Evolutionary conservation across 2,797 vertebrate species (phyloP).

Genomic region (Eulemur mongoz): DNA sequence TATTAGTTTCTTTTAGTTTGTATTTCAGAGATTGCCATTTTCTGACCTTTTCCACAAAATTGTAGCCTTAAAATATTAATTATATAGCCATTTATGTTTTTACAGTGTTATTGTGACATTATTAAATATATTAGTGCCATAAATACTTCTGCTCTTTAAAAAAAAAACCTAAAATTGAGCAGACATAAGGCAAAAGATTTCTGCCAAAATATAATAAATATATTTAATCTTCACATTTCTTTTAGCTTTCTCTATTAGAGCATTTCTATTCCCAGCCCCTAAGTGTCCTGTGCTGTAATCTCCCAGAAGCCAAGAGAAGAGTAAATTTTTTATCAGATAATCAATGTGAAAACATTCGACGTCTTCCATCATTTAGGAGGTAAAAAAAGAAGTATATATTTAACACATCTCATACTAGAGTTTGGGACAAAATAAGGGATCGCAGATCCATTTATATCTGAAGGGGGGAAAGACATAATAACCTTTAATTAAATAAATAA

Average conservation of each 20-base stretch:
- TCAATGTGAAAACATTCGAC: slow-evolving; percentile 92
- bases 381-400: slow-evolving; percentile 76
- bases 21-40: slow-evolving; percentile 21
- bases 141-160: slow-evolving; percentile 11
- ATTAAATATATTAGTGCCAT: slow-evolving; percentile 13
- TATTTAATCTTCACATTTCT: slow-evolving; percentile 63
- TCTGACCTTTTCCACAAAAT: slow-evolving; percentile 35
- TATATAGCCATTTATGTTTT: neutral
- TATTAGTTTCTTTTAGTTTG: slow-evolving; percentile 48
- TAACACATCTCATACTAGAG: neutral
- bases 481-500: no score
- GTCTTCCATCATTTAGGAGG: slow-evolving; percentile 95
- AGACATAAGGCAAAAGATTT: neutral
- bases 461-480: neutral
- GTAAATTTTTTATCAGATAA: slow-evolving; percentile 85
- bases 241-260: slow-evolving; percentile 94
- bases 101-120: neutral
- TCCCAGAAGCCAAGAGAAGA: slow-evolving; percentile 84
- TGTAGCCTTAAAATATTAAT: slow-evolving; percentile 21
- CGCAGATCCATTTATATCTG: slow-evolving; percentile 31
- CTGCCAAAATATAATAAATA: slow-evolving; percentile 3
- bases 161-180: neutral
- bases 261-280: slow-evolving; percentile 95
- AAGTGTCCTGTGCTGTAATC: slow-evolving; percentile 93
- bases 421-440: neutral